phyloP scores from a whole-genome alignment of 2,888 invertebrate genomes.

The Sarcophaga subvicina region DNA sequence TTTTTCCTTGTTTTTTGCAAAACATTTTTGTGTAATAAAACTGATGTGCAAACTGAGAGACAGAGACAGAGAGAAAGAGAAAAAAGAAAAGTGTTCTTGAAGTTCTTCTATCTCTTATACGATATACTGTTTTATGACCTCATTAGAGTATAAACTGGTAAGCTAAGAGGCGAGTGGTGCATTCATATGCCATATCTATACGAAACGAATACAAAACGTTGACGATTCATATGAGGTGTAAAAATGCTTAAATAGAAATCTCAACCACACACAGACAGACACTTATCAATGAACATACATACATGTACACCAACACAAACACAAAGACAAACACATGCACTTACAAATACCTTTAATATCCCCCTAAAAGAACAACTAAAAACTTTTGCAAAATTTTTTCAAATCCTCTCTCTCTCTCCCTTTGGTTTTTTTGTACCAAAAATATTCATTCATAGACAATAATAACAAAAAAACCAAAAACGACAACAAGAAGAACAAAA shows the following conservation, averaged over 20 bases:
- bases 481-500: background rate
- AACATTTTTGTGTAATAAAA: constrained; percentile 24
- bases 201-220: background rate
- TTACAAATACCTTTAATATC: background rate
- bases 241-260: constrained; percentile 28
- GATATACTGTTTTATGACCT: constrained; percentile 60
- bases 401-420: background rate
- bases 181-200: background rate
- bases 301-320: background rate
- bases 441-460: constrained; percentile 1
- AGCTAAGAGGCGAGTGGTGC: background rate
- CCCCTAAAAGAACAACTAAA: constrained; percentile 33
- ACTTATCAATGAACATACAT: too few species aligned
- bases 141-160: constrained; percentile 47
- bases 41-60: background rate
- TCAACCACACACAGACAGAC: background rate
- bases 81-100: constrained; percentile 41
- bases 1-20: background rate
- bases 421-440: background rate
- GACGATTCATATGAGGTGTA: constrained; percentile 36
- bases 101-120: constrained; percentile 40
- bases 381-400: constrained; percentile 31
- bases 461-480: background rate
- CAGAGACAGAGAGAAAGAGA: background rate
- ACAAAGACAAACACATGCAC: background rate